phyloP scores from a whole-genome alignment of 2,888 invertebrate genomes.

The Matsumyia berberina region DNA sequence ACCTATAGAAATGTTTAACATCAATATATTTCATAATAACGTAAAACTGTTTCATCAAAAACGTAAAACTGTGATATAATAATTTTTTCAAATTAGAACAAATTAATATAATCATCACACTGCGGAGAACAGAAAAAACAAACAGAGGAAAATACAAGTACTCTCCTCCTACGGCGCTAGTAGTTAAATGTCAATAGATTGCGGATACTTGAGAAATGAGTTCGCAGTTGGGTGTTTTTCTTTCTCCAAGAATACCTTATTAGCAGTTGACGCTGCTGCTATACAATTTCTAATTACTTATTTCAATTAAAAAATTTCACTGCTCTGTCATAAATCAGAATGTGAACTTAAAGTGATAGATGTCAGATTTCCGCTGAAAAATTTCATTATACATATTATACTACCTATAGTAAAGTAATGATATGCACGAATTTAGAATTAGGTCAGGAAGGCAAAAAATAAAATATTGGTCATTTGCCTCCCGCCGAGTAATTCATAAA shows the following conservation, averaged over 20 bases:
- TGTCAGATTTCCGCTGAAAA: conserved; percentile 32
- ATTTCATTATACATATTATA: conserved; percentile 6
- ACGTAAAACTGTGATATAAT: conserved; percentile 20
- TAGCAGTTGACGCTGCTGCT: neutral
- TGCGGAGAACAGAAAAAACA: conserved; percentile 33
- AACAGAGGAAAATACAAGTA: conserved; percentile 26
- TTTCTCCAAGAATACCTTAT: conserved; percentile 16
- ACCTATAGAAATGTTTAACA: no score
- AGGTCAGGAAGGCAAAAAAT: conserved; percentile 43
- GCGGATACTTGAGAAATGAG: conserved; percentile 64
- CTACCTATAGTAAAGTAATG: conserved; percentile 19
- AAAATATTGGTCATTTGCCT: conserved; percentile 50
- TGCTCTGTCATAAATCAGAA: conserved; percentile 32
- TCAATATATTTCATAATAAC: no score
- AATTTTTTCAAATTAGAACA: conserved; percentile 31
- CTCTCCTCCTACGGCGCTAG: conserved; percentile 18
- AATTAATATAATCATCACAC: conserved; percentile 27
- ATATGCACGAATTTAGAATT: conserved; percentile 41
- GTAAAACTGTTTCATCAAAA: neutral
- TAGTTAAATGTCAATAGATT: conserved; percentile 66
- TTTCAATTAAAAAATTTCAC: conserved; percentile 46
- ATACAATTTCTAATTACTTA: conserved; percentile 50
- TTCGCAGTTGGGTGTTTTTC: conserved; percentile 42
- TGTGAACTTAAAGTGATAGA: conserved; percentile 8
- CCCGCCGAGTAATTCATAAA: conserved; percentile 29